Percentiles rank a stretch among this genome's conserved stretches.
These are phyloP conservation scores for Plusia festucae DNA, from an alignment of 2,888 invertebrate genomes.

Conservation along the genomic window DNA sequence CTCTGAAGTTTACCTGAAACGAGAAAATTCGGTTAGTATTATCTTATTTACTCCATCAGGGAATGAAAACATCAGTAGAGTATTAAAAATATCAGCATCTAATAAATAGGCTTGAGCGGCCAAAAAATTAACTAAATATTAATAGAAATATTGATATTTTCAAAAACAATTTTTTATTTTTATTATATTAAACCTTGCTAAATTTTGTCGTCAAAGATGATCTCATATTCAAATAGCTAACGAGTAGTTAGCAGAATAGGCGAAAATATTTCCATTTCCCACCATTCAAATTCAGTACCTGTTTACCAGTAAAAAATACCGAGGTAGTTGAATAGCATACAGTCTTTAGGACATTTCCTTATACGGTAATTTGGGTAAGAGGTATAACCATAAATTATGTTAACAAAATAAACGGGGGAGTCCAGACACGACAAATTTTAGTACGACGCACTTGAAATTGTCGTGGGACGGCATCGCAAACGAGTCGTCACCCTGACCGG, in stretches of 20 bases:
- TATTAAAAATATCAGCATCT: background rate
- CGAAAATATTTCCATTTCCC: too few relatives aligned
- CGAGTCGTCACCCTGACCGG: background rate
- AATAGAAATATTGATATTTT: too few relatives aligned
- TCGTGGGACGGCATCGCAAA: constrained; percentile 5
- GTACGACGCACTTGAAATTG: constrained; percentile 7
- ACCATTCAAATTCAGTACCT: too few relatives aligned
- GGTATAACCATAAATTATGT: background rate
- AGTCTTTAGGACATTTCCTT: background rate
- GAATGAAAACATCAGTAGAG: background rate
- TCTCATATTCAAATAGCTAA: too few relatives aligned
- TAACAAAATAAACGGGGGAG: constrained; percentile 4
- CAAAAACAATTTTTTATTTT: too few relatives aligned
- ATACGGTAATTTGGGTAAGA: background rate
- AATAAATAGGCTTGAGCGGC: too few relatives aligned
- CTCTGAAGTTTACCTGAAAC: constrained; percentile 47
- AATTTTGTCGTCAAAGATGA: too few relatives aligned
- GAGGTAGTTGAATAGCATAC: too few relatives aligned
- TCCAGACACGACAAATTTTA: constrained; percentile 3
- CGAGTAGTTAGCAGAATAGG: too few relatives aligned
- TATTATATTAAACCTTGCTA: too few relatives aligned
- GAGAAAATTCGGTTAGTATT: background rate
- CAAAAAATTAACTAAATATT: too few relatives aligned
- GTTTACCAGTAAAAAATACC: too few relatives aligned
- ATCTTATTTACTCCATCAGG: background rate